Conservation (phyloP, 1,140 invertebrate genomes). For the Melitaea cinxia region DNA sequence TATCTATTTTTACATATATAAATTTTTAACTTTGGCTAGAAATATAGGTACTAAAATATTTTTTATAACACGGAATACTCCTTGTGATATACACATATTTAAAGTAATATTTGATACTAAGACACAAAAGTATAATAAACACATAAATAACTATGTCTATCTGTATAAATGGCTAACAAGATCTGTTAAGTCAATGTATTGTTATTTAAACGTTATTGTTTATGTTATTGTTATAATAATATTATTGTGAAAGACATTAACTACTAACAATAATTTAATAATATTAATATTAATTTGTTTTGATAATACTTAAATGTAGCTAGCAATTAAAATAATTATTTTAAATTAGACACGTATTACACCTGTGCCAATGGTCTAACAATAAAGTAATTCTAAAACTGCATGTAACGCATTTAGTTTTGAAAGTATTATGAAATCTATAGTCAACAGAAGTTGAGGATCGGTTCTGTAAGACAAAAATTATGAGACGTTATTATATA, state of each 20-base stretch:
- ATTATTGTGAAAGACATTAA: slow-evolving; percentile 31
- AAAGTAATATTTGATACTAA: too few species aligned
- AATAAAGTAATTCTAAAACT: too few species aligned
- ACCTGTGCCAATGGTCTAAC: too few species aligned
- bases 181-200: slow-evolving; percentile 4
- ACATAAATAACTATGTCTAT: too few species aligned
- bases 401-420: too few species aligned
- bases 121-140: too few species aligned
- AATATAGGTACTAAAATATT: not conserved
- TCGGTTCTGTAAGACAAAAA: too few species aligned
- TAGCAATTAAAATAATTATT: slow-evolving; percentile 8
- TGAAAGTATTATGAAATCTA: too few species aligned
- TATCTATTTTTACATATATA: too few species aligned
- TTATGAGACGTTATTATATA: too few species aligned
- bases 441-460: too few species aligned
- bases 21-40: not conserved
- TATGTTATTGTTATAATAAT: slow-evolving; percentile 9
- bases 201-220: slow-evolving; percentile 3
- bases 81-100: slow-evolving; percentile 13
- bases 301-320: not conserved
- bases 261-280: slow-evolving; percentile 23
- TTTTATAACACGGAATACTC: slow-evolving; percentile 17
- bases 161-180: slow-evolving; percentile 20
- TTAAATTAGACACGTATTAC: not conserved
- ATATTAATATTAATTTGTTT: slow-evolving; percentile 4